Percentiles rank a stretch among this genome's conserved stretches.
These are phyloP conservation scores for Brachionus manjavacas DNA, from an alignment of 1,140 invertebrate genomes.

Conservation along the genomic window DNA sequence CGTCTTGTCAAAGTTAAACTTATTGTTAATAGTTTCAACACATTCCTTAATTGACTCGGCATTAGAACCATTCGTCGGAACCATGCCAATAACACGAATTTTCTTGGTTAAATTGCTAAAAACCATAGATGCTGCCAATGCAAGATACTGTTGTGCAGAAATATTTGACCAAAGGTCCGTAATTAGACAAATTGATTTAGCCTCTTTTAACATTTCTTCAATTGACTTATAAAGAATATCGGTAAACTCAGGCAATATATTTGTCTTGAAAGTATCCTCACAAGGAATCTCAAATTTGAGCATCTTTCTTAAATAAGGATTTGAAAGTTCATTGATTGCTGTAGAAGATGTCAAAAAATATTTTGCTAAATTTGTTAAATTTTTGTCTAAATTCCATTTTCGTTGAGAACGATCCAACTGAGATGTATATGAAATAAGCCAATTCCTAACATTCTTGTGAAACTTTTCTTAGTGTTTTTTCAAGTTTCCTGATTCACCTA, in stretches of 20 bases:
- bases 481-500: too few relatives aligned
- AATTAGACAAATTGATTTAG: too few relatives aligned
- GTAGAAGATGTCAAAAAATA: not conserved
- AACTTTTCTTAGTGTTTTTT: too few relatives aligned
- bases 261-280: not conserved
- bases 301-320: not conserved
- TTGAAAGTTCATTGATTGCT: not conserved
- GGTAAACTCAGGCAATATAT: not conserved
- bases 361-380: not conserved
- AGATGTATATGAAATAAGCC: not conserved
- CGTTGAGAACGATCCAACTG: not conserved
- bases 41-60: too few relatives aligned
- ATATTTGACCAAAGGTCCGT: slow-evolving; percentile 20
- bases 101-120: not conserved
- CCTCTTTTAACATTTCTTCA: too few relatives aligned
- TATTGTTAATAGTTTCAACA: too few relatives aligned
- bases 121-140: not conserved
- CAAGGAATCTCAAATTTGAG: not conserved
- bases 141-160: not conserved
- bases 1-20: not conserved
- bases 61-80: too few relatives aligned
- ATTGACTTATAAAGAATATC: too few relatives aligned
- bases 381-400: not conserved
- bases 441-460: too few relatives aligned
- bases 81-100: not conserved